phyloP scores from a whole-genome alignment of 1,140 invertebrate genomes.

The Diabrotica virgifera region DNA sequence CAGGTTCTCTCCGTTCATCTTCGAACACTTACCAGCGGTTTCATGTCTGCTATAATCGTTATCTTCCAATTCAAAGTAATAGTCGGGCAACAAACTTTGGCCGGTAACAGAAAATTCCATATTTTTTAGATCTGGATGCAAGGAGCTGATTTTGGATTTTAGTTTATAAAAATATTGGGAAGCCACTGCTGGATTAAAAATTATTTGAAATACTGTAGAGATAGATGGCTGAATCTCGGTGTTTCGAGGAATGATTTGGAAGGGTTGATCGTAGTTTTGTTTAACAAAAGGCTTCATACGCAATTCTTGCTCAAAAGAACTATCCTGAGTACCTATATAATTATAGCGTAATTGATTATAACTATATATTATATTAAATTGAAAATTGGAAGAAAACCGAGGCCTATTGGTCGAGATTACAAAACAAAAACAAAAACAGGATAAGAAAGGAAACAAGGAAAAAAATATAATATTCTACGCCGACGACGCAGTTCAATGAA shows the following conservation, averaged over 20 bases:
- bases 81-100: slow-evolving; percentile 48
- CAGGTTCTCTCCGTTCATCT: slow-evolving; percentile 22
- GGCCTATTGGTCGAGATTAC: too few species aligned
- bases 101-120: slow-evolving; percentile 30
- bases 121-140: slow-evolving; percentile 21
- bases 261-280: slow-evolving; percentile 14
- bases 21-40: slow-evolving; percentile 22
- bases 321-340: too few species aligned
- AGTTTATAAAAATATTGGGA: slow-evolving; percentile 28
- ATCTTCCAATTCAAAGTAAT: slow-evolving; percentile 50
- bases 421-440: too few species aligned
- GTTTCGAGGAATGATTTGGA: slow-evolving; percentile 28
- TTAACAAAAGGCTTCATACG: too few species aligned
- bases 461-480: too few species aligned
- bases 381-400: too few species aligned
- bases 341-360: too few species aligned
- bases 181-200: slow-evolving; percentile 30
- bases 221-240: slow-evolving; percentile 19
- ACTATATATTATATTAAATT: too few species aligned
- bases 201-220: slow-evolving; percentile 25
- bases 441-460: too few species aligned
- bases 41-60: slow-evolving; percentile 25
- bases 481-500: too few species aligned
- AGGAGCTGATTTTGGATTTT: slow-evolving; percentile 23
- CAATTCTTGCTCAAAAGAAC: too few species aligned